Conservation (phyloP, 2,888 invertebrate genomes). For the Mimas tiliae region DNA sequence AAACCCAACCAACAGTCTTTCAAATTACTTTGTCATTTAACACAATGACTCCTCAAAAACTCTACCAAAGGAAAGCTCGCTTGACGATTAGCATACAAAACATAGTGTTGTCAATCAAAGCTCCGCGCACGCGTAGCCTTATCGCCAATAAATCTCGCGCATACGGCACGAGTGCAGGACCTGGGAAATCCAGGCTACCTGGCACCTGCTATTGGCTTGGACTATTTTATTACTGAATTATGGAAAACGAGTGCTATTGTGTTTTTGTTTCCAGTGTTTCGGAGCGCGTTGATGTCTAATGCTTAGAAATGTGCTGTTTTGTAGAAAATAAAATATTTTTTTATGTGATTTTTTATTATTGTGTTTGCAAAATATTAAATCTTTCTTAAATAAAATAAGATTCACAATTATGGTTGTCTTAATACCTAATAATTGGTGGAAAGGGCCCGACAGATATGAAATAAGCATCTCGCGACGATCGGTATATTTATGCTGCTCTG, state of each 20-base stretch:
- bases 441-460: too few species aligned
- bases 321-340: not conserved
- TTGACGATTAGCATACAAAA: constrained; percentile 64
- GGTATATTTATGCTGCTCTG: too few species aligned
- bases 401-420: too few species aligned
- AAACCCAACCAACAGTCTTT: constrained; percentile 3
- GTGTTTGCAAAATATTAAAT: not conserved
- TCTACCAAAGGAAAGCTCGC: constrained; percentile 28
- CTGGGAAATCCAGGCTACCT: constrained; percentile 61
- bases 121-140: constrained; percentile 56
- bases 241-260: constrained; percentile 28
- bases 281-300: constrained; percentile 20
- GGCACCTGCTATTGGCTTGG: constrained; percentile 46
- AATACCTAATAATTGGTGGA: too few species aligned
- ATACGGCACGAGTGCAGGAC: constrained; percentile 46
- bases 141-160: constrained; percentile 58
- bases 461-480: too few species aligned
- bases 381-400: too few species aligned
- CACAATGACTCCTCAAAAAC: constrained; percentile 20
- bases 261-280: constrained; percentile 4
- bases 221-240: constrained; percentile 43
- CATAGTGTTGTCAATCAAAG: constrained; percentile 75
- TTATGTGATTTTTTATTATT: constrained; percentile 4
- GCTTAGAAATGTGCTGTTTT: constrained; percentile 9
- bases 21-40: constrained; percentile 21